Percentiles rank a stretch among this genome's conserved stretches.
Evolutionary conservation across 35 echinoderm and acorn worm species (phyloP).

Genomic region (Amphiura filiformis): DNA sequence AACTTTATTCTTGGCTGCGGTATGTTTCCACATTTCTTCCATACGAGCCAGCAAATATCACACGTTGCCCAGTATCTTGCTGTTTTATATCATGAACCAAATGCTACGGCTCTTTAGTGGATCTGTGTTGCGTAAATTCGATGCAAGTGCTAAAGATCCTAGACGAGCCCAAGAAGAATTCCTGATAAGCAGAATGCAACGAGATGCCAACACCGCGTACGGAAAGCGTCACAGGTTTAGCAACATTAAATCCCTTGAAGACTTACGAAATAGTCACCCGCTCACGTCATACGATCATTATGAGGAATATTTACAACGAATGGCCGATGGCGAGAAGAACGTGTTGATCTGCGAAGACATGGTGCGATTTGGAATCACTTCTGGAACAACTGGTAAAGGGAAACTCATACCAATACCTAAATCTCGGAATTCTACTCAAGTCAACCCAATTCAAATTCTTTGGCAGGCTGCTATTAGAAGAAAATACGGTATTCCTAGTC

Average conservation of each 20-base stretch:
- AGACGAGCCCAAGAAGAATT: slow-evolving; percentile 45
- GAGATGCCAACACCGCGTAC: slow-evolving; percentile 47
- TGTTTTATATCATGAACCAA: background rate
- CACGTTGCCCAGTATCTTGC: background rate
- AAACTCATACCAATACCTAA: slow-evolving; percentile 37
- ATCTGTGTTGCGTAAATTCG: background rate
- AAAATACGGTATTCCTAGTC: slow-evolving; percentile 5
- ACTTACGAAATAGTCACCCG: slow-evolving; percentile 54
- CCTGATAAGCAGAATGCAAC: slow-evolving; percentile 16
- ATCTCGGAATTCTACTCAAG: background rate
- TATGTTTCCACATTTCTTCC: background rate
- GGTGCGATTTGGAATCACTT: slow-evolving; percentile 42
- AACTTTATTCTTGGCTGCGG: background rate
- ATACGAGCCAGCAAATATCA: background rate
- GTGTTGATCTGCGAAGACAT: slow-evolving; percentile 42
- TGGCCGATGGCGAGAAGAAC: slow-evolving; percentile 53
- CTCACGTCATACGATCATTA: slow-evolving; percentile 77
- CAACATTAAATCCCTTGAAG: slow-evolving; percentile 30
- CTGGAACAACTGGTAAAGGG: slow-evolving; percentile 66
- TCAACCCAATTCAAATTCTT: background rate
- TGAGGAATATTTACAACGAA: slow-evolving; percentile 40
- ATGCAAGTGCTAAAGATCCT: background rate
- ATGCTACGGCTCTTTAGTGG: background rate
- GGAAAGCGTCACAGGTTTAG: slow-evolving; percentile 19
- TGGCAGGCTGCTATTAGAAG: background rate